These are phyloP conservation scores for Xiphophorus couchianus DNA, from an alignment of 2,113 vertebrate genomes.

Conservation along the genomic window DNA sequence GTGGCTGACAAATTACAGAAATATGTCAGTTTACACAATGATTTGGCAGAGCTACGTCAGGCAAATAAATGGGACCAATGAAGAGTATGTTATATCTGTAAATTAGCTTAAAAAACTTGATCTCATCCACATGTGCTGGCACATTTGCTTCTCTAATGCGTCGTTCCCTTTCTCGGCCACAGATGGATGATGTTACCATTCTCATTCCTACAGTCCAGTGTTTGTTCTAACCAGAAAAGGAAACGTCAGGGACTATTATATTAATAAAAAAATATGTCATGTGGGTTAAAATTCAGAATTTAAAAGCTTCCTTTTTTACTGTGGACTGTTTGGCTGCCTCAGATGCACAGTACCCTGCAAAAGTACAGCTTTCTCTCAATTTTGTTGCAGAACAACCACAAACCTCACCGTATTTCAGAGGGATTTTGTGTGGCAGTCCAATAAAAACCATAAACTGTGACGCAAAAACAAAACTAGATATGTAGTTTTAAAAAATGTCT, in stretches of 20 bases:
- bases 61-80: not conserved
- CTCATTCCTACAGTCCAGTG: not conserved
- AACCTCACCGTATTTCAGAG: no score
- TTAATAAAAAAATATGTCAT: not conserved
- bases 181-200: not conserved
- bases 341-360: not conserved
- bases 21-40: not conserved
- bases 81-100: constrained; percentile 9
- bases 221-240: constrained; percentile 1
- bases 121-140: not conserved
- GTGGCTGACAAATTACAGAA: not conserved
- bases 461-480: no score
- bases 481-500: no score
- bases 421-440: no score
- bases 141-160: not conserved
- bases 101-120: constrained; percentile 10
- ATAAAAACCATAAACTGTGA: no score
- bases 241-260: not conserved
- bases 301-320: not conserved
- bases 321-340: not conserved
- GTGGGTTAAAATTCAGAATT: not conserved
- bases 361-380: no score
- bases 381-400: no score
- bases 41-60: not conserved
- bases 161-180: not conserved